Conservation (phyloP, 1,140 invertebrate genomes). For the Tetramorium simillimum region DNA sequence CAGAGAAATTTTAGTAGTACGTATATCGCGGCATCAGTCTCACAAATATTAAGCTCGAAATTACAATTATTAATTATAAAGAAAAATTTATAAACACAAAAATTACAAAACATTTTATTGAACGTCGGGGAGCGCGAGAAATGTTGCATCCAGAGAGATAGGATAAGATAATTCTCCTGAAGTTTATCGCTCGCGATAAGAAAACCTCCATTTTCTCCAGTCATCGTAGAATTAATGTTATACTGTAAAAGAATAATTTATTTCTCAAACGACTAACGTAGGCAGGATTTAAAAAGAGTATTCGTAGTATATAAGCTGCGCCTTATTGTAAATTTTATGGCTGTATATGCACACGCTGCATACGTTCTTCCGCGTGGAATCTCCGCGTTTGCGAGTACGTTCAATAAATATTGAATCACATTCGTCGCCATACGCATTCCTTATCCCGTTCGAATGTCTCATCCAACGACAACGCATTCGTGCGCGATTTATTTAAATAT, state of each 20-base stretch:
- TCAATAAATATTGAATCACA: constrained; percentile 4
- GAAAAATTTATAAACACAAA: neutral
- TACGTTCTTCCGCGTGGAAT: neutral
- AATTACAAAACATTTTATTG: neutral
- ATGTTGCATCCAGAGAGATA: neutral
- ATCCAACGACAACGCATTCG: too few relatives aligned
- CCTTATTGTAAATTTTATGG: neutral
- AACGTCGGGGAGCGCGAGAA: neutral
- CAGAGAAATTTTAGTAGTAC: neutral
- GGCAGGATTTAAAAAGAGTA: neutral
- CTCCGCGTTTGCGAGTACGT: neutral
- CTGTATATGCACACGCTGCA: neutral
- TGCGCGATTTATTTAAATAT: too few relatives aligned
- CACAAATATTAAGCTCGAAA: neutral
- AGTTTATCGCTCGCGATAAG: neutral
- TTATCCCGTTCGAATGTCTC: too few relatives aligned
- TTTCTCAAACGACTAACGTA: constrained; percentile 18
- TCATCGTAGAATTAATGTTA: neutral
- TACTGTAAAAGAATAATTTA: neutral
- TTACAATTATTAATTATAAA: neutral
- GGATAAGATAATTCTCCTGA: neutral
- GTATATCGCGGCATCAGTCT: neutral
- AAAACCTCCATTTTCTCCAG: neutral
- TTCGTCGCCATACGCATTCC: too few relatives aligned
- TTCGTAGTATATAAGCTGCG: neutral